A percentile compares a stretch with the other conserved stretches of the same genome.
Conservation (phyloP, 2,888 invertebrate genomes). For the Drosophila multiciliata region DNA sequence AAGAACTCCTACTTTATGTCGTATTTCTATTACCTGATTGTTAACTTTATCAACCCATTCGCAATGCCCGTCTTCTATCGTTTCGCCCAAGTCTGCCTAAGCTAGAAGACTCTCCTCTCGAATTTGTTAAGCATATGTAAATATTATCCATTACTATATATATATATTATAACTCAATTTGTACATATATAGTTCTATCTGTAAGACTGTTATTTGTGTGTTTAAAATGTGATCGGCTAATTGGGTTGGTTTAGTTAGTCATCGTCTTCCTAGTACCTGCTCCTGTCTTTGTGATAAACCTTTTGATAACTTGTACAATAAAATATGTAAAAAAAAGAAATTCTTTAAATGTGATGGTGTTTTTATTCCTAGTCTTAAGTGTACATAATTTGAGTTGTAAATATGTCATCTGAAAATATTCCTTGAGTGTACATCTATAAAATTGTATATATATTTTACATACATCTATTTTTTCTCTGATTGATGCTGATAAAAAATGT, state of each 20-base stretch:
- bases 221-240: constrained; percentile 54
- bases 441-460: not conserved
- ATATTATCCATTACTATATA: constrained; percentile 23
- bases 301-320: constrained; percentile 51
- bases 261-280: constrained; percentile 31
- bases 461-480: no score
- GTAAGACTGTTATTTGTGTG: constrained; percentile 46
- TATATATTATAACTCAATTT: constrained; percentile 24
- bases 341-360: constrained; percentile 45
- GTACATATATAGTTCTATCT: constrained; percentile 20
- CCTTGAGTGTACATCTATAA: not conserved
- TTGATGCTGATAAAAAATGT: no score
- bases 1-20: constrained; percentile 81
- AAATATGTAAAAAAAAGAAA: constrained; percentile 37
- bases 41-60: constrained; percentile 82
- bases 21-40: constrained; percentile 81
- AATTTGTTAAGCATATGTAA: constrained; percentile 41
- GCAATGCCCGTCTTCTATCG: constrained; percentile 82
- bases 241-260: constrained; percentile 30
- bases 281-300: constrained; percentile 63
- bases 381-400: not conserved
- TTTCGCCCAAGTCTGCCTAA: constrained; percentile 77
- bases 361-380: constrained; percentile 24
- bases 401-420: not conserved
- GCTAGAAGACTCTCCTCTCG: constrained; percentile 35